Base-by-base conservation (phyloP, 92 coral and sea anemone genomes). In the Phenganax stokvisi region DNA sequence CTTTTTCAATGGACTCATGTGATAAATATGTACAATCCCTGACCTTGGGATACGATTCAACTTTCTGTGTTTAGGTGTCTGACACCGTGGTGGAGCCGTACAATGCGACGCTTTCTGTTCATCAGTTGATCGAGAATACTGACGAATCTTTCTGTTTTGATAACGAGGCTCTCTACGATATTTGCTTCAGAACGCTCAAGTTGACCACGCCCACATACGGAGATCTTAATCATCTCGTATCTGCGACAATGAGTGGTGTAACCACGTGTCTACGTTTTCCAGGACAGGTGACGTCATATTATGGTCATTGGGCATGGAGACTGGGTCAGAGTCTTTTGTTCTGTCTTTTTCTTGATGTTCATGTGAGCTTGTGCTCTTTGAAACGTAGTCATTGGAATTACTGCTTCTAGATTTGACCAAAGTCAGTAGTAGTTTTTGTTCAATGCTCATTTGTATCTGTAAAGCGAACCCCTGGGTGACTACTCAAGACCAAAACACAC, bases 241-340 rank as follows among this genome's bases (percentile, higher is more conserved):
- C 92, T 7, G 97, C 97, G 9, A 91, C 97, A n/a, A 91, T 91
- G 97, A 91, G 97, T 63, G 97, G 97, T 15, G 97, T 91, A 55
- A 91, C 97, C 0, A 91, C 97, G 13, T 91, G 97, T 59, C 86
- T 91, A 69, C 86, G 97, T 51, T 91, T 89, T 53, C 96, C 96
- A 27, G 96, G 96, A 0, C 96, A 90, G 96, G 96, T 90, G 56
- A 20, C 91, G 25, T 12, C 52, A 64, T 20, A 20, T 59, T 6
- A 0, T 59, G 20, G 15, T n/a, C 12, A 10, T 6, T 59, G 20
- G 12, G 20, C 20, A 3, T 59, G 20, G 20, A n/a, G 20, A 13
- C 65, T 10, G 65, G 15, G 65, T 0, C 17, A 6, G 0, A 25
- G 20, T 59, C 20, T 5, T 25, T 13, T 6, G 20, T 6, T 13